These are phyloP conservation scores for Carassius auratus DNA, from an alignment of 2,113 vertebrate species.

Conservation along the genomic window DNA sequence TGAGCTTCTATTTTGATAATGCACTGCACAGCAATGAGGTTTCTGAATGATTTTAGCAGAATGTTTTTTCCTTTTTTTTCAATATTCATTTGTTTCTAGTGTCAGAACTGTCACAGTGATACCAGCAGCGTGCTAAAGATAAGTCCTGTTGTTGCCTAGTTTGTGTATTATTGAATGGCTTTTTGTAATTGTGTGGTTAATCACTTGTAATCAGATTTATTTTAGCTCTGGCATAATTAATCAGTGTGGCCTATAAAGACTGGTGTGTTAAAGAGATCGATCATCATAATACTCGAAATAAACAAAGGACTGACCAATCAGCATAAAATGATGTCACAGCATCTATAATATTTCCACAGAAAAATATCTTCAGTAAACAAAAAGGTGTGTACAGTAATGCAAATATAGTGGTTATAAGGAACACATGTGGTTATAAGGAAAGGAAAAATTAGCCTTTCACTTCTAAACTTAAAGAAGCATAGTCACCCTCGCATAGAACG, in stretches of 20 bases:
- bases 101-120: neutral
- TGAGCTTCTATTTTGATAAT: neutral
- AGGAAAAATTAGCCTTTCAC: neutral
- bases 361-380: neutral
- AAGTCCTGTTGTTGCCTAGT: slow-evolving; percentile 1
- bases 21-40: neutral
- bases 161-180: neutral
- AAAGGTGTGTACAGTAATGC: too few relatives aligned
- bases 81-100: neutral
- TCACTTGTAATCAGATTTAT: slow-evolving; percentile 14
- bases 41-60: neutral
- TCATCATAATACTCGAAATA: neutral
- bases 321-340: neutral
- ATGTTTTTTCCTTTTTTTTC: neutral
- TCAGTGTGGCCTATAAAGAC: neutral
- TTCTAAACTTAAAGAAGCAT: neutral
- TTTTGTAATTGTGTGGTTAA: slow-evolving; percentile 25
- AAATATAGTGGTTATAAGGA: neutral
- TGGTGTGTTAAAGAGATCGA: neutral
- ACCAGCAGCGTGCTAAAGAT: neutral
- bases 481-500: neutral
- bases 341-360: neutral
- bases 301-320: neutral
- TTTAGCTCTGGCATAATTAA: neutral
- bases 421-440: neutral